These are phyloP conservation scores for Sepioteuthis lessoniana DNA, from an alignment of 2,888 invertebrate species.

Conservation along the genomic window DNA sequence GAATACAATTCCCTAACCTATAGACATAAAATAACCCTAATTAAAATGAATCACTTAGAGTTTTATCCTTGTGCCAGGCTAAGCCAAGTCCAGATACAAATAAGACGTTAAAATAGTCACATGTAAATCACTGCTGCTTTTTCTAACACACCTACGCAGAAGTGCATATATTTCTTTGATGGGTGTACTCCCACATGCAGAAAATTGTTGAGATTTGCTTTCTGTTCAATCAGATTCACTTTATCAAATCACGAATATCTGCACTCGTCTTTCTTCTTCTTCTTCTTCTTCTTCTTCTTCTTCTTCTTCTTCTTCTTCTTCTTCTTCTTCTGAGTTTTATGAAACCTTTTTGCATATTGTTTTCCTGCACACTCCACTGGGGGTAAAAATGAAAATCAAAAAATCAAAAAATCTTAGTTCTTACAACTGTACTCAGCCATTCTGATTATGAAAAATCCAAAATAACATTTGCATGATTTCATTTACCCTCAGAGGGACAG, in stretches of 20 bases:
- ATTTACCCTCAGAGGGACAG: not conserved
- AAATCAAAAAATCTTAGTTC: not conserved
- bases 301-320: not conserved
- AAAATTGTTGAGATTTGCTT: not conserved
- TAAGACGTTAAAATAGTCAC: too few relatives aligned
- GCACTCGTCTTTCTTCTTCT: not conserved
- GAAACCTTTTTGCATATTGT: slow-evolving; percentile 21
- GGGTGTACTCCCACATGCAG: not conserved
- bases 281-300: not conserved
- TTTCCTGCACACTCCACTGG: not conserved
- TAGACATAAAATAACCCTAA: too few relatives aligned
- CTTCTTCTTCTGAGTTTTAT: not conserved
- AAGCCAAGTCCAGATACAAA: too few relatives aligned
- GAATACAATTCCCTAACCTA: too few relatives aligned
- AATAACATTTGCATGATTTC: slow-evolving; percentile 23
- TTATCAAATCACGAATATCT: not conserved
- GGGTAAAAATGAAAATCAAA: not conserved
- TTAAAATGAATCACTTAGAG: too few relatives aligned
- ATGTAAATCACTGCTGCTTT: too few relatives aligned
- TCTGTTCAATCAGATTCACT: not conserved
- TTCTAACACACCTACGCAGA: too few relatives aligned
- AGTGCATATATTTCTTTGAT: too few relatives aligned
- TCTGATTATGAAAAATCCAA: not conserved
- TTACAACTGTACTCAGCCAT: not conserved
- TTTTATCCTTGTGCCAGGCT: too few relatives aligned